These are phyloP conservation scores for Linnaemya tessellans DNA, from an alignment of 2,888 invertebrate genomes.

Conservation along the genomic window DNA sequence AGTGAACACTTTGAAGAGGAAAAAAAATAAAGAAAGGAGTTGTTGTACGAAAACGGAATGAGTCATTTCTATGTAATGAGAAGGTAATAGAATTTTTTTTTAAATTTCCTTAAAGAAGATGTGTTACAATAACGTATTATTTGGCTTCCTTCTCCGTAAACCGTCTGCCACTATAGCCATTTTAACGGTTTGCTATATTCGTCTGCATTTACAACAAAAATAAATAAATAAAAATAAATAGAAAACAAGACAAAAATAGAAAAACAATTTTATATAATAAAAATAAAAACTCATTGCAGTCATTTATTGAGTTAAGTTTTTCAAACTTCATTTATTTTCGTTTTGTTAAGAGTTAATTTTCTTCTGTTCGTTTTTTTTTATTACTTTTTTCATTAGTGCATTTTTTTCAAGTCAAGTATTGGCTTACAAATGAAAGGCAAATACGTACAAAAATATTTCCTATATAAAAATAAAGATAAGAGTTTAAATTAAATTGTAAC, in stretches of 20 bases:
- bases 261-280: slow-evolving; percentile 5
- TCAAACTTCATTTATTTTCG: slow-evolving; percentile 68
- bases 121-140: background rate
- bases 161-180: slow-evolving; percentile 15
- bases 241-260: background rate
- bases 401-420: slow-evolving; percentile 3
- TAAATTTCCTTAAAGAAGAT: too few relatives aligned
- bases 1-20: background rate
- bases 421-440: slow-evolving; percentile 47
- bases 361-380: slow-evolving; percentile 39
- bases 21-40: too few relatives aligned
- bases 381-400: too few relatives aligned
- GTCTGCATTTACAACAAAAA: slow-evolving; percentile 13
- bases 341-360: slow-evolving; percentile 64
- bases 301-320: slow-evolving; percentile 65
- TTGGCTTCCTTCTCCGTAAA: background rate
- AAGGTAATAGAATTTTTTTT: too few relatives aligned
- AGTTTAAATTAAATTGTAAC: slow-evolving; percentile 22
- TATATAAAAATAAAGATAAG: background rate
- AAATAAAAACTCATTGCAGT: slow-evolving; percentile 66
- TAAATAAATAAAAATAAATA: slow-evolving; percentile 6
- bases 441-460: slow-evolving; percentile 35
- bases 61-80: background rate
- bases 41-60: background rate
- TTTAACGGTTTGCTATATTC: slow-evolving; percentile 39